Conservation (phyloP, 2,888 invertebrate species). For the Cerastis rubricosa region DNA sequence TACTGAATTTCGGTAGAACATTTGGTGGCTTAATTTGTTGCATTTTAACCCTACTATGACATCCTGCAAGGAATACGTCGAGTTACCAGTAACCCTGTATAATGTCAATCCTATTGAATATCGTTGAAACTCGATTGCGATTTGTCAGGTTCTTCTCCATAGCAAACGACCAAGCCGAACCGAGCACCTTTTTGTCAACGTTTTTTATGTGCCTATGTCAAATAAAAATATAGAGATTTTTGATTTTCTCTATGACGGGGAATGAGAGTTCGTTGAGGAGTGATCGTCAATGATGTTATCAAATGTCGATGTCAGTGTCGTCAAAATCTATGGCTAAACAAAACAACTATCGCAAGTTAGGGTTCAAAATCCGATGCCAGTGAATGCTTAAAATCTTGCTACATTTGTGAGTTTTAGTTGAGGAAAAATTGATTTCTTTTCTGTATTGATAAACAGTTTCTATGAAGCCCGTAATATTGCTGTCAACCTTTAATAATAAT, state of each 20-base stretch:
- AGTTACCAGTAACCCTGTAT: too few species aligned
- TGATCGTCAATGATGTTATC: background rate
- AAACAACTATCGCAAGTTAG: background rate
- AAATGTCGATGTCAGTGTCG: too few species aligned
- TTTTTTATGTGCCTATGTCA: too few species aligned
- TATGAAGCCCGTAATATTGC: slow-evolving; percentile 13
- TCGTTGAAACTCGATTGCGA: background rate
- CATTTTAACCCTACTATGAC: too few species aligned
- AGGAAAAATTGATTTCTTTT: slow-evolving; percentile 24
- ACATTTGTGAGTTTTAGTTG: background rate
- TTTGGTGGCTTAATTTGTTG: too few species aligned
- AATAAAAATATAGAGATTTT: too few species aligned
- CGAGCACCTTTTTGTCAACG: too few species aligned
- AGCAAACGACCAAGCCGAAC: too few species aligned
- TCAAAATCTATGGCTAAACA: background rate
- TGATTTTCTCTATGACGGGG: background rate
- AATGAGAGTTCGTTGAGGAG: background rate
- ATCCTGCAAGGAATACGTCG: too few species aligned
- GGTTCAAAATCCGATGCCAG: background rate
- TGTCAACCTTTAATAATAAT: background rate
- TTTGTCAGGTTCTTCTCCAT: background rate
- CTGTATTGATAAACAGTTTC: slow-evolving; percentile 13
- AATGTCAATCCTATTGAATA: background rate
- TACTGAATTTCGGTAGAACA: too few species aligned
- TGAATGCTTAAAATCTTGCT: background rate